These are phyloP conservation scores for Poeciliopsis prolifica DNA, from an alignment of 2,113 vertebrate genomes.

Conservation along the genomic window DNA sequence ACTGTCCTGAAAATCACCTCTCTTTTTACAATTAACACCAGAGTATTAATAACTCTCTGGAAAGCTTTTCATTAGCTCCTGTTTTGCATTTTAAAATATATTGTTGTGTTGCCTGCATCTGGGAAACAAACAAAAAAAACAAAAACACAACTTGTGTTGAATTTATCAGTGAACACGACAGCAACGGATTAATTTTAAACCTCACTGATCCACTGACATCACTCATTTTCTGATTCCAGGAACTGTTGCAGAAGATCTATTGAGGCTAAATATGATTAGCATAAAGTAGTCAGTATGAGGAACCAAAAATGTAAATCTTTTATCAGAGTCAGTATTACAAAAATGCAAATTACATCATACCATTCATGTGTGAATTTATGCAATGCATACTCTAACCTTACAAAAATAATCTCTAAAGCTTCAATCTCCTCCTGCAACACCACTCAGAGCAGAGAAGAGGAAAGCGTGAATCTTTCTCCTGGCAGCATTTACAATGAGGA, in stretches of 20 bases:
- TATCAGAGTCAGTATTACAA: slow-evolving; percentile 1
- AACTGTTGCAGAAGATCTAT: slow-evolving; percentile 3
- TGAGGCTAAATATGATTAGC: neutral
- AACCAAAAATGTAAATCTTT: neutral
- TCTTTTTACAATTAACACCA: slow-evolving; percentile 5
- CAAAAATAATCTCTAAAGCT: slow-evolving; percentile 17
- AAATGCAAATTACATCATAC: neutral
- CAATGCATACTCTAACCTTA: slow-evolving; percentile 4
- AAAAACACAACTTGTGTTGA: neutral
- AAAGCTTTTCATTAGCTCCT: slow-evolving; percentile 10
- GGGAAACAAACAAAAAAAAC: neutral
- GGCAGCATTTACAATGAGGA: slow-evolving; percentile 39
- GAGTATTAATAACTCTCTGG: neutral
- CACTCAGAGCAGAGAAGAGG: slow-evolving; percentile 33
- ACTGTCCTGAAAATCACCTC: slow-evolving; percentile 33
- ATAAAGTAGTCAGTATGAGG: neutral
- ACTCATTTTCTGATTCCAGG: neutral
- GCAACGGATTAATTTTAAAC: slow-evolving; percentile 8
- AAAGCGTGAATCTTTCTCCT: slow-evolving; percentile 39
- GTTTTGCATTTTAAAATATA: neutral
- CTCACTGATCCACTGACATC: neutral
- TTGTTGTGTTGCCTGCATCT: neutral
- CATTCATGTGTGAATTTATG: slow-evolving; percentile 1
- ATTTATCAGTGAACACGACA: neutral
- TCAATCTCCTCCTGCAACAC: slow-evolving; percentile 34